These are phyloP conservation scores for Triops cancriformis DNA, from an alignment of 1,140 invertebrate genomes.

Conservation along the genomic window DNA sequence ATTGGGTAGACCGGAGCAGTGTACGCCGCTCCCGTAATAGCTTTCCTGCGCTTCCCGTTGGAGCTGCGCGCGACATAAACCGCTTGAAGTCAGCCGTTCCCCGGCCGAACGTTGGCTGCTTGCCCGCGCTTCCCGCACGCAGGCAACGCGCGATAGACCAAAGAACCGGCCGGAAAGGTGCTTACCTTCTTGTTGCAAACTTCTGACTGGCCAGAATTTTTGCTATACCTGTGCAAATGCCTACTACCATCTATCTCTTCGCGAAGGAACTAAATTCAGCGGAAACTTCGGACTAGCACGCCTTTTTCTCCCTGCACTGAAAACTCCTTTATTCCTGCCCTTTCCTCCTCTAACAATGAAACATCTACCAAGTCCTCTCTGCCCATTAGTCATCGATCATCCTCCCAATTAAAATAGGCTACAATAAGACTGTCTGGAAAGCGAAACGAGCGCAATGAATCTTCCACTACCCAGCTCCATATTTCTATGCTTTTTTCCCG, in stretches of 20 bases:
- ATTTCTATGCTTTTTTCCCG: too few relatives aligned
- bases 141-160: neutral
- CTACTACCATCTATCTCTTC: neutral
- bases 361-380: too few relatives aligned
- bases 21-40: neutral
- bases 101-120: neutral
- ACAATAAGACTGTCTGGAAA: too few relatives aligned
- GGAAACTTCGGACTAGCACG: neutral
- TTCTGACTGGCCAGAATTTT: neutral
- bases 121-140: neutral
- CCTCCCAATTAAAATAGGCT: too few relatives aligned
- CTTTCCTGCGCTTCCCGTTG: neutral
- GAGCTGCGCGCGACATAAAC: neutral
- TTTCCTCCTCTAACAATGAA: too few relatives aligned
- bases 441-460: too few relatives aligned
- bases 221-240: neutral
- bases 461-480: too few relatives aligned
- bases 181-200: slow-evolving; percentile 9
- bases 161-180: neutral
- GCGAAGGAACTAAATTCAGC: neutral
- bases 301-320: neutral
- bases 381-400: too few relatives aligned
- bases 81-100: neutral
- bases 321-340: neutral
- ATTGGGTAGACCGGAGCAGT: neutral